phyloP scores from a whole-genome alignment of 2,797 vertebrate genomes.

The Epinephelus coioides region DNA sequence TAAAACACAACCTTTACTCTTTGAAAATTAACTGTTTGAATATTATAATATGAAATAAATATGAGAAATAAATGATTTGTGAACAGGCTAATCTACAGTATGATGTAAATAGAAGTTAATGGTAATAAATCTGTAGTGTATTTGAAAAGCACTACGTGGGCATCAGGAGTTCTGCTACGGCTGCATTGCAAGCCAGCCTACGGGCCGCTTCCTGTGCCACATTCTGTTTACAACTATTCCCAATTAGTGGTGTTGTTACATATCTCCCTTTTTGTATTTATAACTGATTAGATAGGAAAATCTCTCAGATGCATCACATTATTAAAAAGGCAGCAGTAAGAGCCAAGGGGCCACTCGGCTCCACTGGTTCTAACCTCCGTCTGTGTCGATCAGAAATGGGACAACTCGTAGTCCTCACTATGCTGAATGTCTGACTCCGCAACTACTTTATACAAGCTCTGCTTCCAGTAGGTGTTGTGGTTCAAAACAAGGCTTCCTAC shows the following conservation, averaged over 20 bases:
- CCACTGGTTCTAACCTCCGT: slow-evolving; percentile 82
- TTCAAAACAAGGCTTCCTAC: slow-evolving; percentile 90
- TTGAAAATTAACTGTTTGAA: slow-evolving; percentile 81
- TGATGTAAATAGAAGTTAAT: slow-evolving; percentile 79
- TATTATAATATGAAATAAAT: slow-evolving; percentile 70
- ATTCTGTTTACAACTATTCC: slow-evolving; percentile 96
- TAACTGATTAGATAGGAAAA: slow-evolving; percentile 81
- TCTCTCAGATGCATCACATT: slow-evolving; percentile 81
- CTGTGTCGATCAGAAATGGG: slow-evolving; percentile 86
- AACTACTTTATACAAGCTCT: slow-evolving; percentile 94
- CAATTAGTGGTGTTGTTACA: slow-evolving; percentile 93
- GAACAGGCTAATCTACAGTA: slow-evolving; percentile 72
- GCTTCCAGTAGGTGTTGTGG: slow-evolving; percentile 96
- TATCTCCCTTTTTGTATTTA: slow-evolving; percentile 93
- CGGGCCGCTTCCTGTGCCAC: slow-evolving; percentile 79
- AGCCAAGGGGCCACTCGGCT: slow-evolving; percentile 19
- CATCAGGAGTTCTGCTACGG: slow-evolving; percentile 41
- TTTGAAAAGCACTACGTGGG: slow-evolving; percentile 70
- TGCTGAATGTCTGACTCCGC: slow-evolving; percentile 72
- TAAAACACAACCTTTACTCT: slow-evolving; percentile 82
- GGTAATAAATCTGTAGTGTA: slow-evolving; percentile 63
- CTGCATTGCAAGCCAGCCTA: slow-evolving; percentile 60
- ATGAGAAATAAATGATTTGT: slow-evolving; percentile 78
- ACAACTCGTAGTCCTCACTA: slow-evolving; percentile 63
- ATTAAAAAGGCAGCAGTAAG: slow-evolving; percentile 54